phyloP scores from a whole-genome alignment of 2,888 invertebrate genomes.

The Latrodectus hesperus region DNA sequence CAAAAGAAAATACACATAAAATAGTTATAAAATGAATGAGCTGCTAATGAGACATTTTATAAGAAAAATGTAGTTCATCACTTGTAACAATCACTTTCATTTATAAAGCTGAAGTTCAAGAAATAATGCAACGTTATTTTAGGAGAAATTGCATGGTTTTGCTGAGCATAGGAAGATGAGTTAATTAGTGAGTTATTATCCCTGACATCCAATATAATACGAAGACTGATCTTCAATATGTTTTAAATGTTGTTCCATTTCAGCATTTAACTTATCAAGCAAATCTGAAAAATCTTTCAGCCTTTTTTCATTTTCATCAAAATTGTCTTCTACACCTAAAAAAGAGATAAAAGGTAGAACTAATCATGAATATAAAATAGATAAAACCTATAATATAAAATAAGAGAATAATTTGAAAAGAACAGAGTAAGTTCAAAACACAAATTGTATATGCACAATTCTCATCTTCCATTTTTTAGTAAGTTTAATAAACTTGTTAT shows the following conservation, averaged over 20 bases:
- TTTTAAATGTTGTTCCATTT: constrained; percentile 80
- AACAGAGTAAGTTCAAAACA: too few species aligned
- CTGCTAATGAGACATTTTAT: neutral
- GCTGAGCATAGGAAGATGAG: neutral
- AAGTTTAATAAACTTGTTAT: too few species aligned
- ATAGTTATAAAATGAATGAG: constrained; percentile 3
- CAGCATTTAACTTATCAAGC: constrained; percentile 80
- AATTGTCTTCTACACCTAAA: constrained; percentile 81
- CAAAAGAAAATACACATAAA: constrained; percentile 36
- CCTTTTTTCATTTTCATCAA: constrained; percentile 81
- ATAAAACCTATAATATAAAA: too few species aligned
- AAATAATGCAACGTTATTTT: neutral
- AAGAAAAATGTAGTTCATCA: constrained; percentile 27
- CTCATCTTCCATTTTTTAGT: too few species aligned
- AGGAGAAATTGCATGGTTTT: neutral
- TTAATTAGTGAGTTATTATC: constrained; percentile 49
- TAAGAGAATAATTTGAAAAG: too few species aligned
- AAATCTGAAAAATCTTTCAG: constrained; percentile 79
- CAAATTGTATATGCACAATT: too few species aligned
- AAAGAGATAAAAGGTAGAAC: neutral
- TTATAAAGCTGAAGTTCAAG: constrained; percentile 19
- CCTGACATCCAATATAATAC: constrained; percentile 77
- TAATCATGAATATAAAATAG: too few species aligned
- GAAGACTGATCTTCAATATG: constrained; percentile 80
- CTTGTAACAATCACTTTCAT: constrained; percentile 19